Percentiles rank a stretch among this genome's conserved stretches.
phyloP scores from a whole-genome alignment of 2,888 invertebrate genomes.

The Ctenicera cuprea region DNA sequence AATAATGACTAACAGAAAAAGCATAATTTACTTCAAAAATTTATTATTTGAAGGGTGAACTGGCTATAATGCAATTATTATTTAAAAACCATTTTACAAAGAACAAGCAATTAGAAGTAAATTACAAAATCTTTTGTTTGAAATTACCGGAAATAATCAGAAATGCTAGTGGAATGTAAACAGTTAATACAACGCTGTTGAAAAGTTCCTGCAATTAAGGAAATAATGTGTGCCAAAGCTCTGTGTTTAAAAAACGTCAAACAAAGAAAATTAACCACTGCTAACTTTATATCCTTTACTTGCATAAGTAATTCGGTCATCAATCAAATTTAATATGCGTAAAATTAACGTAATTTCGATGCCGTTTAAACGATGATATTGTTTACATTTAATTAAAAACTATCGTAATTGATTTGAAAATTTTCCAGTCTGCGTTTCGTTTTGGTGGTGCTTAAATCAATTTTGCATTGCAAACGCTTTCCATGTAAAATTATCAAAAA shows the following conservation, averaged over 20 bases:
- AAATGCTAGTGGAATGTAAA: background rate
- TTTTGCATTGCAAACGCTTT: background rate
- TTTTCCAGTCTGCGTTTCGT: background rate
- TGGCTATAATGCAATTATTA: too few species aligned
- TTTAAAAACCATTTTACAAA: too few species aligned
- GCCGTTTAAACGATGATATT: constrained; percentile 21
- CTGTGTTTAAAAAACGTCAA: constrained; percentile 2
- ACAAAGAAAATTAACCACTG: background rate
- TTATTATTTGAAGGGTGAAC: too few species aligned
- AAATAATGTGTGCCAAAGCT: constrained; percentile 11
- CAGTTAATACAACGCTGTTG: background rate
- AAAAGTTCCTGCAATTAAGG: constrained; percentile 22
- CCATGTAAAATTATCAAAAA: constrained; percentile 18
- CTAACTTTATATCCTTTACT: constrained; percentile 25
- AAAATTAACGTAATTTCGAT: constrained; percentile 22
- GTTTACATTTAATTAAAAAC: constrained; percentile 36
- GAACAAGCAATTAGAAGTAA: too few species aligned
- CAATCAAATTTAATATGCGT: constrained; percentile 23
- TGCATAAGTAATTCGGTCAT: constrained; percentile 32
- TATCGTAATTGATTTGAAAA: constrained; percentile 21
- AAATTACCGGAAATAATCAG: too few species aligned
- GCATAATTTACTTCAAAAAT: too few species aligned
- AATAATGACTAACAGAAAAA: too few species aligned
- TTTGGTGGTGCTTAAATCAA: constrained; percentile 17
- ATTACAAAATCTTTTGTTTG: too few species aligned